Base-by-base conservation (phyloP, 2,797 vertebrate species). In the Pogonophryne albipinna region DNA sequence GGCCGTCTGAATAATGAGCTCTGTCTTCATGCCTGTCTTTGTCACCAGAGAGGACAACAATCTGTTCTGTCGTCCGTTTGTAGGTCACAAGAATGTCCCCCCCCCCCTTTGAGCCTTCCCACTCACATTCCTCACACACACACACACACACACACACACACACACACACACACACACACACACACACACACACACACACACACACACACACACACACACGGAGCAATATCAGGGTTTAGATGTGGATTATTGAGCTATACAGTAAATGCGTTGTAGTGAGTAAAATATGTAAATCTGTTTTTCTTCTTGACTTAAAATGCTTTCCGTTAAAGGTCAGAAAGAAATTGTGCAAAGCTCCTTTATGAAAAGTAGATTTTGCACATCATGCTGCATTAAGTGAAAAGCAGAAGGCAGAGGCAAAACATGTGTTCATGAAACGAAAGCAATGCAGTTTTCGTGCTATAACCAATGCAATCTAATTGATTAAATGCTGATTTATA, bases 31-130 rank as follows among this genome's bases (percentile, higher is more conserved):
- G 73, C 68, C 66, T n/a, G 70, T 78, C 78, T 82, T 66, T 79
- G 85, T 85, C 76, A 58, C 42, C 49, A 52, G 6, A 31, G 76
- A 69, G 66, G 79, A 90, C 89, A 88, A 75, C 9, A 83, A 64
- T 85, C 78, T 64, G 56, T 74, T 80, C 84, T 91, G 88, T 89
- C 75, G 17, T 75, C 84, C 23, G 23, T 85, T 77, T 82, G 78
- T 70, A 49, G 66, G 87, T 85, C 80, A 79, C 63, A 82, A 90
- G 79, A 92, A 92, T 90, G 89, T 38, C 34, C 7, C 7, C 34
- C 34, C 87, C 87, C 79, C 80, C 78, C 85, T 74, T 92, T 91
- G 84, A 92, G 86, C 51, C 87, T 68, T 79, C 87, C 92, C 87
- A 91, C 93, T 75, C 71, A 89, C 86, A 86, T 74, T 94, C 89